These are phyloP conservation scores for Saccopteryx bilineata DNA, from an alignment of 2,113 vertebrate genomes.

Conservation along the genomic window DNA sequence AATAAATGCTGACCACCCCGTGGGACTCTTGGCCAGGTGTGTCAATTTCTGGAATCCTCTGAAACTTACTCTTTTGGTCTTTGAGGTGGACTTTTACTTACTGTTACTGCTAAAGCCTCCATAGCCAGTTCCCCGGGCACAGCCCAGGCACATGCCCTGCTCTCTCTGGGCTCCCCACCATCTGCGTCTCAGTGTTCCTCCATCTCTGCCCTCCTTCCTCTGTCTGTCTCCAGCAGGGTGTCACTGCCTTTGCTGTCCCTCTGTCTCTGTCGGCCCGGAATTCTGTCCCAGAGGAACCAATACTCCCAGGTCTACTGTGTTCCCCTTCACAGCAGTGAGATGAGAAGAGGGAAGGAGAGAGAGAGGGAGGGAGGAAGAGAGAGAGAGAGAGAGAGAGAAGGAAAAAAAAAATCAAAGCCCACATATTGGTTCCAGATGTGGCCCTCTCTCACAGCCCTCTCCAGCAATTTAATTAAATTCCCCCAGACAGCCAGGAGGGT, in stretches of 20 bases:
- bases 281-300: conserved; percentile 83
- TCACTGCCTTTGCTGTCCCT: not conserved
- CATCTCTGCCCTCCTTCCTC: conserved; percentile 23
- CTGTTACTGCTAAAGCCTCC: fast-evolving
- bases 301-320: conserved; percentile 80
- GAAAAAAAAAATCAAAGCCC: conserved; percentile 87
- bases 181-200: not conserved
- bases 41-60: not conserved
- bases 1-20: not conserved
- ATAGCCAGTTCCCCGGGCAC: not conserved
- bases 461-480: conserved; percentile 94
- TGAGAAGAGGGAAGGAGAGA: conserved; percentile 81
- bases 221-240: conserved; percentile 54
- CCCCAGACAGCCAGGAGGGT: conserved; percentile 92
- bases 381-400: conserved; percentile 65
- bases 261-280: conserved; percentile 83
- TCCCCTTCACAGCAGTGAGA: conserved; percentile 82
- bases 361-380: not conserved
- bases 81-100: not conserved
- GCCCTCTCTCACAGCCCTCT: conserved; percentile 85
- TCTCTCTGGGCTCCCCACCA: not conserved
- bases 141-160: fast-evolving
- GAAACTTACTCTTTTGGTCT: not conserved
- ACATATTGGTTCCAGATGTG: conserved; percentile 94
- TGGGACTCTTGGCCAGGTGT: not conserved